Conservation (phyloP, 2,113 vertebrate species). For the Orcinus orca region DNA sequence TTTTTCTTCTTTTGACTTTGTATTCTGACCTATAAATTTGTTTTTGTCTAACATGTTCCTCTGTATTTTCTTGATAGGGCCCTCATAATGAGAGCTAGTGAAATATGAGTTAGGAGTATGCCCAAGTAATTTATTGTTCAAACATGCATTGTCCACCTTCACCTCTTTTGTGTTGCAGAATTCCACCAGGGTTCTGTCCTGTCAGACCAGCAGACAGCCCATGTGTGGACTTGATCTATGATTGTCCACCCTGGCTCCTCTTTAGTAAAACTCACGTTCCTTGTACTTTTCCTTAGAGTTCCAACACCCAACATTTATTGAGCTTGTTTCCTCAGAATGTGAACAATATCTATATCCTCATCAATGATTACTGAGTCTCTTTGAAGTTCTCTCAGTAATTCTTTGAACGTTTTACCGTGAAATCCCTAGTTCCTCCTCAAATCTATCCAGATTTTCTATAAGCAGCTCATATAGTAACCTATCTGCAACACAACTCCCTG, state of each 20-base stretch:
- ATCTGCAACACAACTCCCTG: background rate
- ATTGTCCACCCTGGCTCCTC: background rate
- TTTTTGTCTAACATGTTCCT: background rate
- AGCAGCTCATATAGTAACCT: background rate
- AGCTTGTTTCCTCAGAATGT: background rate
- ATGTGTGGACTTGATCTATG: background rate
- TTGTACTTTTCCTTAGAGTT: background rate
- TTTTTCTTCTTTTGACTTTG: background rate
- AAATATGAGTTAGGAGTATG: background rate
- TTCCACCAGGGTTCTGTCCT: background rate
- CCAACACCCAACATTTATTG: background rate
- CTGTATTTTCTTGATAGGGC: background rate
- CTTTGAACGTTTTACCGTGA: background rate
- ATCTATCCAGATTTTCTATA: background rate
- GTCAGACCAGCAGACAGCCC: background rate
- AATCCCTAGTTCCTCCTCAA: background rate
- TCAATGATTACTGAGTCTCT: background rate
- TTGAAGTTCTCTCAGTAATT: background rate
- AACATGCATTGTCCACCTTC: background rate
- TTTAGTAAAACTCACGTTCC: background rate
- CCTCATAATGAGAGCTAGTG: background rate
- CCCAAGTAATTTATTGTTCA: background rate
- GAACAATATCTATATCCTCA: background rate
- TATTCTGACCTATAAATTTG: background rate
- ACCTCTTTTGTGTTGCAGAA: background rate